These are phyloP conservation scores for Paratrypauchen microcephalus DNA, from an alignment of 2,797 vertebrate species.

Conservation along the genomic window DNA sequence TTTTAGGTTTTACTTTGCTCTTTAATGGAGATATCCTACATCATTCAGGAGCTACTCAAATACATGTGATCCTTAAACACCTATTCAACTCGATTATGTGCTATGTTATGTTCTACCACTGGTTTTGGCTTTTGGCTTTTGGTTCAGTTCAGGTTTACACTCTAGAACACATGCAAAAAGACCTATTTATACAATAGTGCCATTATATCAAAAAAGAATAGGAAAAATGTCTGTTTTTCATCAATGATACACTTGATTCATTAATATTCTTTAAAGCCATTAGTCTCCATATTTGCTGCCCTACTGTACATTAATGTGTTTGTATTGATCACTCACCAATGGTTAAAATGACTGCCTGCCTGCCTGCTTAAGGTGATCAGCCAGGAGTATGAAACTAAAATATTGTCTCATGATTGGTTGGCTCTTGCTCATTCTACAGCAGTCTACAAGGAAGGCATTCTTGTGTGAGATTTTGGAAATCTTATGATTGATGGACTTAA, in stretches of 20 bases:
- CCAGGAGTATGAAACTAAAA: not conserved
- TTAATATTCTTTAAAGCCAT: no score
- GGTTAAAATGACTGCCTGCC: not conserved
- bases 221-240: no score
- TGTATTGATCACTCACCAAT: not conserved
- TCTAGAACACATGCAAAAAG: no score
- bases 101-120: not conserved
- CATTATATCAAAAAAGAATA: no score
- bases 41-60: not conserved
- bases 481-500: not conserved
- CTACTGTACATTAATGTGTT: no score
- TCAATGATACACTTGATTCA: no score
- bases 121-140: no score
- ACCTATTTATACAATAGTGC: no score
- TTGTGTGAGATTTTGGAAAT: not conserved
- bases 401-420: not conserved
- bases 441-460: not conserved
- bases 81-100: not conserved
- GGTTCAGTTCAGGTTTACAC: no score
- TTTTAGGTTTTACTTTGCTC: not conserved
- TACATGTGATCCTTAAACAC: no score
- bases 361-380: not conserved
- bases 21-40: not conserved
- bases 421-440: not conserved
- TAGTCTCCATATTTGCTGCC: no score